phyloP scores from a whole-genome alignment of 2,113 vertebrate genomes.

The Pelusios castaneus region DNA sequence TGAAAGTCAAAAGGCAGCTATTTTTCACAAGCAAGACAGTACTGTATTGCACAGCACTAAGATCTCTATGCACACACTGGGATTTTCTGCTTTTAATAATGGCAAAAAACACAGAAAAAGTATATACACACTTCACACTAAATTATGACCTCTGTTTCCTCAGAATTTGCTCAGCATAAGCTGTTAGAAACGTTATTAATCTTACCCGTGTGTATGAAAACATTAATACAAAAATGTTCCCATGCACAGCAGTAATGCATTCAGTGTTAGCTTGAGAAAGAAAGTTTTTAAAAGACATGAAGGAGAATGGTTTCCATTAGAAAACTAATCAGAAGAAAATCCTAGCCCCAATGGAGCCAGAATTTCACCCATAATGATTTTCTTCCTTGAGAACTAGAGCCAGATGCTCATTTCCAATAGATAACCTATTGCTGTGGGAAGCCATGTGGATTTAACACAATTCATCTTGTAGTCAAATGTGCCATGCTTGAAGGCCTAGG shows the following conservation, averaged over 20 bases:
- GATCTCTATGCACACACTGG: background rate
- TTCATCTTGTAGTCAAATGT: constrained; percentile 35
- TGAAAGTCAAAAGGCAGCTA: background rate
- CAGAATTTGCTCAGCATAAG: background rate
- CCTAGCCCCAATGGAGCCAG: constrained; percentile 26
- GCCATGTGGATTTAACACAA: constrained; percentile 39
- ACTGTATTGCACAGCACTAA: background rate
- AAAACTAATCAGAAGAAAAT: constrained; percentile 29
- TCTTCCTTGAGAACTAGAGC: constrained; percentile 29
- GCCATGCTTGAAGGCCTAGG: constrained; percentile 37
- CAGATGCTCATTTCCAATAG: constrained; percentile 33
- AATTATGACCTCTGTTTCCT: constrained; percentile 8
- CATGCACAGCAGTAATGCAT: constrained; percentile 47
- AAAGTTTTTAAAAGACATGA: constrained; percentile 45
- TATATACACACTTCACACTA: background rate
- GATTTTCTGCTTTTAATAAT: background rate
- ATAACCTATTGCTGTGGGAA: background rate
- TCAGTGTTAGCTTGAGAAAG: constrained; percentile 47
- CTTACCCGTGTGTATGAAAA: constrained; percentile 50
- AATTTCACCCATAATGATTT: constrained; percentile 49
- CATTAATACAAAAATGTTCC: constrained; percentile 53
- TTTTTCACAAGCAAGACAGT: background rate
- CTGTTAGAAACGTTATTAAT: constrained; percentile 41
- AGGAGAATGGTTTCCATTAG: constrained; percentile 32
- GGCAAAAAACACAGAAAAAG: background rate